A percentile compares a stretch with the other conserved stretches of the same genome.
Conservation (phyloP, 2,797 vertebrate species). For the Cercopithecus hamlyni region DNA sequence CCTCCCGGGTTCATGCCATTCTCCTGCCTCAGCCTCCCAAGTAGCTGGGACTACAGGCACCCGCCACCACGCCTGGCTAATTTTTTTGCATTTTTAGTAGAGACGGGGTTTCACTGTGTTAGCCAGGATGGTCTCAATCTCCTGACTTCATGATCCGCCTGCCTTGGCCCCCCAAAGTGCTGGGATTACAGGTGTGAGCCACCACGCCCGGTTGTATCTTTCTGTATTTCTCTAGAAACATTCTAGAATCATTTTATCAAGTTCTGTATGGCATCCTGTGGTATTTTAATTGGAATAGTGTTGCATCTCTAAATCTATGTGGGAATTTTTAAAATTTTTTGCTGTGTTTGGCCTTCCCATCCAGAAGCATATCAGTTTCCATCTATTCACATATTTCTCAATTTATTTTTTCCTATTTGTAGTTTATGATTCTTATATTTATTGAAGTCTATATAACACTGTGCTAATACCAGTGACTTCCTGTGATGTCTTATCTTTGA, state of each 20-base stretch:
- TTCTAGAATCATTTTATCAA: background rate
- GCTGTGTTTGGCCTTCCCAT: background rate
- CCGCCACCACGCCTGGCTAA: too few species aligned
- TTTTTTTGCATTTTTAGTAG: too few species aligned
- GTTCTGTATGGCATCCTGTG: background rate
- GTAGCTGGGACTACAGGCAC: too few species aligned
- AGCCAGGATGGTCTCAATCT: too few species aligned
- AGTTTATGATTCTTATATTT: background rate
- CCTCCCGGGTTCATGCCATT: too few species aligned
- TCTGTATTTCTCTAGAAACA: background rate
- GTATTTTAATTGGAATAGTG: constrained; percentile 28
- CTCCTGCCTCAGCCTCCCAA: too few species aligned
- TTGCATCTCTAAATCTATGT: constrained; percentile 23
- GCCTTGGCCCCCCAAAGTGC: too few species aligned
- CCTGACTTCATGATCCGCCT: too few species aligned
- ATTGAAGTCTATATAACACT: background rate
- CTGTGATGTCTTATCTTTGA: background rate
- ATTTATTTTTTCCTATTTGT: constrained; percentile 1
- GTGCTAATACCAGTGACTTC: background rate
- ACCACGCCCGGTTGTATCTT: background rate
- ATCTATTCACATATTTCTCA: background rate
- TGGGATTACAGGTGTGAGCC: too few species aligned
- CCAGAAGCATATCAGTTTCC: background rate
- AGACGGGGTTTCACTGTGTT: too few species aligned
- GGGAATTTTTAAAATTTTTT: background rate